These are phyloP conservation scores for Trichonephila clavipes DNA, from an alignment of 1,140 invertebrate species.

Conservation along the genomic window DNA sequence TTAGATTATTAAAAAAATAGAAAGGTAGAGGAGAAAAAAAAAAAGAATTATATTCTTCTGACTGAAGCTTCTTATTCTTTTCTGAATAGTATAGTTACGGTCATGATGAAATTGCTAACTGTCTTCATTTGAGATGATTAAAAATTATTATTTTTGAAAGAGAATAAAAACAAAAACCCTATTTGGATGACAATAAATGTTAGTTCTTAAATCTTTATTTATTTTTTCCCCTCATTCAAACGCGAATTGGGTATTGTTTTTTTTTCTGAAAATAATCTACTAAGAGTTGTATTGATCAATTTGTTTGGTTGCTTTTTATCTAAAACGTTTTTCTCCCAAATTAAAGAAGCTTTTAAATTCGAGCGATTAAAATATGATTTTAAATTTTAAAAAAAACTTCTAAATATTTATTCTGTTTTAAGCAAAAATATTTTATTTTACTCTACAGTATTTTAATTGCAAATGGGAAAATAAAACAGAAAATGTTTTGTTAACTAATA, in stretches of 20 bases:
- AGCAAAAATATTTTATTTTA: too few species aligned
- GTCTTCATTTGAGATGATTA: constrained; percentile 35
- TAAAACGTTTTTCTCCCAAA: constrained; percentile 17
- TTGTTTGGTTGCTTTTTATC: not conserved
- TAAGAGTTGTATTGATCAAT: constrained; percentile 1
- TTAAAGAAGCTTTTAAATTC: not conserved
- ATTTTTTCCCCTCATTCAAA: not conserved
- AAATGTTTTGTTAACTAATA: too few species aligned
- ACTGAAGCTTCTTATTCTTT: not conserved
- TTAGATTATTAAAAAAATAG: constrained; percentile 46
- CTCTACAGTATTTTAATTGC: too few species aligned
- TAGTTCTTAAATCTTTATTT: constrained; percentile 23
- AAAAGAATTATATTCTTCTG: not conserved
- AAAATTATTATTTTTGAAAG: constrained; percentile 33
- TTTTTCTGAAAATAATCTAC: not conserved
- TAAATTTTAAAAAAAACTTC: not conserved
- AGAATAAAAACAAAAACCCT: not conserved
- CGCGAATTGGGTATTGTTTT: not conserved
- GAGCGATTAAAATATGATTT: constrained; percentile 21
- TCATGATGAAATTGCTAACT: constrained; percentile 24
- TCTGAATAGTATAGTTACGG: not conserved
- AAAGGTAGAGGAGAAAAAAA: not conserved
- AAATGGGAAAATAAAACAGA: too few species aligned
- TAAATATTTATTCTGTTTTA: not conserved
- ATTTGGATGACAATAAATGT: constrained; percentile 36